Evolutionary conservation across 35 echinoderm and acorn worm genomes (phyloP).

Genomic region (Heliocidaris tuberculata): DNA sequence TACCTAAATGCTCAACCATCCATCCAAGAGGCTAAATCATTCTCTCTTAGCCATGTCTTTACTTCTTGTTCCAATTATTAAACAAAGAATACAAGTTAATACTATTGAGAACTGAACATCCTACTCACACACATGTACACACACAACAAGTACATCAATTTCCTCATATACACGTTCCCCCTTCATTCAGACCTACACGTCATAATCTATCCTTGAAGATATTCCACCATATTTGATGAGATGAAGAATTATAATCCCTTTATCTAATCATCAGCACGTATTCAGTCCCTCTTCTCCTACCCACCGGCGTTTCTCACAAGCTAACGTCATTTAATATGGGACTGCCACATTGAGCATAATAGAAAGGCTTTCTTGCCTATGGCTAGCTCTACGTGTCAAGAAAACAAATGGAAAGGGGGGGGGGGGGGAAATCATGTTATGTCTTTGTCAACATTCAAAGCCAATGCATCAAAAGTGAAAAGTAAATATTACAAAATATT

Average conservation of each 20-base stretch:
- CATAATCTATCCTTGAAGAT: slow-evolving; percentile 1
- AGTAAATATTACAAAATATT: too few species aligned
- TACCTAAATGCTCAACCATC: too few species aligned
- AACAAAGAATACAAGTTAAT: too few species aligned
- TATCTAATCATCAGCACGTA: slow-evolving; percentile 17
- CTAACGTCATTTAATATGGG: slow-evolving; percentile 17
- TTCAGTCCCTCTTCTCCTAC: background rate
- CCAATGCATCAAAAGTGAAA: background rate
- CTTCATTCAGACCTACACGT: background rate
- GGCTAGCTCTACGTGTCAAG: background rate
- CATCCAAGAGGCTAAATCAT: too few species aligned
- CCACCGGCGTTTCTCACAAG: background rate
- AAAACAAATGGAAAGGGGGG: background rate
- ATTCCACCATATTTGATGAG: slow-evolving; percentile 11
- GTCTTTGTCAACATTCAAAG: background rate
- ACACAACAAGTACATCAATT: background rate
- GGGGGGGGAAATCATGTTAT: background rate
- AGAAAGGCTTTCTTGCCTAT: background rate
- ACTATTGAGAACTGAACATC: too few species aligned
- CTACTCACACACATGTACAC: background rate
- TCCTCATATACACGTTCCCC: background rate
- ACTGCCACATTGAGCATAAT: background rate
- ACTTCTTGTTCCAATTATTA: too few species aligned
- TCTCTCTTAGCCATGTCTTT: too few species aligned
- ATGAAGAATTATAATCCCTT: slow-evolving; percentile 12